A percentile compares a stretch with the other conserved stretches of the same genome.
These are phyloP conservation scores for Girardia tigrina DNA, from an alignment of 2,888 invertebrate genomes.

Conservation along the genomic window DNA sequence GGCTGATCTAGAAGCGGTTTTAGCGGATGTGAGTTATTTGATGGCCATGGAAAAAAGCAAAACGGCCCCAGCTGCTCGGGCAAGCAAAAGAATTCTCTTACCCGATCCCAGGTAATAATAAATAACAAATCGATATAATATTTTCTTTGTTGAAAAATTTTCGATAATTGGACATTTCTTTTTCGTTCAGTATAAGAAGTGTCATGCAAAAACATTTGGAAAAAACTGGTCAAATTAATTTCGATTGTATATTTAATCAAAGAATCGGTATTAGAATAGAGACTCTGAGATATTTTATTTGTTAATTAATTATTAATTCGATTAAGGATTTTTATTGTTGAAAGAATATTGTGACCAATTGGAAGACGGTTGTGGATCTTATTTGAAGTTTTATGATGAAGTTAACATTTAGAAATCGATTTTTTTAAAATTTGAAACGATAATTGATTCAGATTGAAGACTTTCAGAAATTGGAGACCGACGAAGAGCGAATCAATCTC, in stretches of 20 bases:
- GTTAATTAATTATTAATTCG: too few relatives aligned
- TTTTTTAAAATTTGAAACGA: background rate
- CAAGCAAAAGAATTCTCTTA: constrained; percentile 93
- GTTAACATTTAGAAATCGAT: constrained; percentile 59
- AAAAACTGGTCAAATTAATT: constrained; percentile 95
- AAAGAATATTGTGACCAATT: constrained; percentile 97
- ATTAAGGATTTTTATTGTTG: constrained; percentile 83
- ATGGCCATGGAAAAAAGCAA: constrained; percentile 99
- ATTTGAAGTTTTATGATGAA: constrained; percentile 97
- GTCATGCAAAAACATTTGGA: constrained; percentile 99
- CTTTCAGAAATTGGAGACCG: constrained; percentile 92
- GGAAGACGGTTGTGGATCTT: constrained; percentile 89
- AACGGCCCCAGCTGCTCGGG: constrained; percentile 94
- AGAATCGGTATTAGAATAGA: constrained; percentile 63
- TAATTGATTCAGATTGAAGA: constrained; percentile 81
- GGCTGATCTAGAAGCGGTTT: constrained; percentile 99
- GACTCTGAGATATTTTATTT: constrained; percentile 25
- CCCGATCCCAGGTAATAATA: constrained; percentile 91
- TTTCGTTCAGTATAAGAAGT: constrained; percentile 72
- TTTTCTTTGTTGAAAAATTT: too few relatives aligned
- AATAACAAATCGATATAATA: too few relatives aligned
- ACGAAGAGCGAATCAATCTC: constrained; percentile 81
- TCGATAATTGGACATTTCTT: background rate
- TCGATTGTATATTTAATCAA: constrained; percentile 99
- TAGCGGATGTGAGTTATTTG: constrained; percentile 99